Base-by-base conservation (phyloP, 2,797 vertebrate species). In the Xerus rutilus region DNA sequence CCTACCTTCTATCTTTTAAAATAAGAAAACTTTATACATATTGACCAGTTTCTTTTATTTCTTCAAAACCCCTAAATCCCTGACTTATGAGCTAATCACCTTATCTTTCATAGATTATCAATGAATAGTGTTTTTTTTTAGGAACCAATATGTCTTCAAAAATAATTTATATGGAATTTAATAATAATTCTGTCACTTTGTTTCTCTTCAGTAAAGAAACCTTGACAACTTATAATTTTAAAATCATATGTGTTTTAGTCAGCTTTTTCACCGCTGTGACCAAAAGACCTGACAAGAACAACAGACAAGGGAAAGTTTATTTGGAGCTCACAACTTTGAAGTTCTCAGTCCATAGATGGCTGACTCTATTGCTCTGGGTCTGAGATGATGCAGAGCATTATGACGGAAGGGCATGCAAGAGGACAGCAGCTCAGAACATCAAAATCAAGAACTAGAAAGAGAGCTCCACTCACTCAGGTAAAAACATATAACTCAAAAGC, bases 211-310 rank as follows among this genome's bases (percentile, higher is more conserved):
- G 23, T 83, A 84, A 96, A 95, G 39, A 39, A 39, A 39, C 39
- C 90, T 72, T 81, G 77, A 77, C 7, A 11, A 17, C 21, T 78
- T 73, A 72, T 82, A 78, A n/a, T 85, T 93, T 96, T 93, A 35
- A 95, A 91, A 52, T 79, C 11, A 87, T 72, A 73, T 35, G 5
- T 25, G 10, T 62, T 62, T 23, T 62, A 62, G 57, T 59, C 57
- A 59, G 59, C 23, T 62, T 62, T 59, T 62, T 25, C 59, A 62
- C 25, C 23, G 10, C 59, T 62, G 59, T 62, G 59, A 62, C 59
- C 59, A 25, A 62, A 59, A 25, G 59, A 62, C 23, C 59, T 2
- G 21, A 62, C 8, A 62, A 62, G 23, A 62, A 62, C 21, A 25
- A 62, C 57, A 62, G 23, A 62, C 23, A 23, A 62, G 9, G 59